Evolutionary conservation across 2,888 invertebrate species (phyloP), one percentile per base, ranked within the genome.

Genomic region (Frankliniella intonsa): DNA sequence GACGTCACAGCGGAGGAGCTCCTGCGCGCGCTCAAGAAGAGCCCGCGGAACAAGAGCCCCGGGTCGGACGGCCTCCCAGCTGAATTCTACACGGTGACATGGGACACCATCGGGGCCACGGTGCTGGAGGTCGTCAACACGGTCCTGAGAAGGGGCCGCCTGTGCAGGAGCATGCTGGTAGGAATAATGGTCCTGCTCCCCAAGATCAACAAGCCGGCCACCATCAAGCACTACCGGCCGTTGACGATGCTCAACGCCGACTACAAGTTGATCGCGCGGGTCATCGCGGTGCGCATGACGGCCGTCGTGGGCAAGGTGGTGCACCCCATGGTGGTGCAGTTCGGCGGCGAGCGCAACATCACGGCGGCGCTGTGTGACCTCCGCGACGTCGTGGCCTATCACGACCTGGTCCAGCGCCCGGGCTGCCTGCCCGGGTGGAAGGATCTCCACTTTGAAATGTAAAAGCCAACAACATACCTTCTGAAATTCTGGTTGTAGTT

Each of bases 201-300:
- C 0, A 81, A 81, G 38, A 14, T 55, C 0, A 81, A 81, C 1
- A 80, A 81, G 38, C 55, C 80, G 17, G 17, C 80, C 17, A 76
- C 81, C 22, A 49, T 83, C 17, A 83, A 80, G 38, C 80, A 81
- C n/a, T 83, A 80, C 81, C 1, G 81, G 22, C 83, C 83, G 3
- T 81, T 83, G 50, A 80, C 83, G 3, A 50, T 81, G 2, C 38
- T 80, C n/a, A 83, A 80, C 38, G 55, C 51, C 9, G 83, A 82
- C 22, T 82, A 83, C 65, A 83, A 83, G 49, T 80, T 83, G n/a
- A 49, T 82, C 1, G 81, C 83, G 0, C 55, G 81, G 9, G 80
- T 51, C 17, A 50, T 83, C 9, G 79, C 81, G 1, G 55, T 65
- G 50, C 51, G 69, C 3, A 80, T 83, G 2, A 25, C 51, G 10